Base-by-base conservation (phyloP, 2,888 invertebrate genomes). In the Spilarctia lutea region DNA sequence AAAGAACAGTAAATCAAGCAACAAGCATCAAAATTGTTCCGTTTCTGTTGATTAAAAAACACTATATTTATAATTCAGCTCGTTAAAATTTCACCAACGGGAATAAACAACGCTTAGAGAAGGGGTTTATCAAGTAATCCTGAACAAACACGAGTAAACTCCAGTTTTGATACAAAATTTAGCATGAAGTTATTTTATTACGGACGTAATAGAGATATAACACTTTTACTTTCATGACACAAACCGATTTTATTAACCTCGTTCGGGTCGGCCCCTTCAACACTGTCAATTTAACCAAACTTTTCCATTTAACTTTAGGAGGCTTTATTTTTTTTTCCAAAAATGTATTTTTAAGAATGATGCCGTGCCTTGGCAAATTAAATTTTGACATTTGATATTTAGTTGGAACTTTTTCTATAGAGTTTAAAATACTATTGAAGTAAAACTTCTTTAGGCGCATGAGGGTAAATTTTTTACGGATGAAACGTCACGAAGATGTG, bases 301-400 rank as follows among this genome's bases (percentile, higher is more conserved):
- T 94, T 95, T 95, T 90, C 92, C 92, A 94, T 95, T 95, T 94
- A 95, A 94, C 94, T 95, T 94, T 90, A 78, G 87, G 84, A 85
- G 88, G 89, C 91, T 90, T 93, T 92, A 75, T 86, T 73, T 73
- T 91, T 91, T 88, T 56, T 11, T 45, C 10, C 84, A 84, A 66
- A 88, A 89, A 90, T 91, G 93, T 93, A 91, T 91, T 94, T 88
- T 82, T 79, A 86, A 87, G 85, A 90, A 90, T 92, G 91, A 87
- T 90, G 87, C 88, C 90, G 85, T 80, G 83, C 79, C 87, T 79
- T 87, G 87, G 88, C 87, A 90, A 91, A 90, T 88, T 85, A 86
- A 88, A 90, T 90, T 91, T 86, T 80, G 79, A 75, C 82, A 82
- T 86, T 88, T 88, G 83, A 85, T 83, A 76, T 77, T 73, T 72